phyloP scores from a whole-genome alignment of 2,888 invertebrate genomes.

The Heliconius sara region DNA sequence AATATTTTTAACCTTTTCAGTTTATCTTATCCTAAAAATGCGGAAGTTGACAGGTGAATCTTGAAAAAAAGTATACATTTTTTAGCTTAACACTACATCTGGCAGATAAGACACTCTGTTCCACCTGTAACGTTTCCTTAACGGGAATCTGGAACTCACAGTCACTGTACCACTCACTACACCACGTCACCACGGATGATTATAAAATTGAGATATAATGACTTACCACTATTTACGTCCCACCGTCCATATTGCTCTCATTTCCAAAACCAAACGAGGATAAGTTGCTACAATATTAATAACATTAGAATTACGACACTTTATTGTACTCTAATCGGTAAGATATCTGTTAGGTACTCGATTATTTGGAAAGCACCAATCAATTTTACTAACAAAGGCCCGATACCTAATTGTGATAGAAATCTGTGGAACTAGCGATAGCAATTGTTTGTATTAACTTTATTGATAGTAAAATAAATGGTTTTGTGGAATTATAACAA shows the following conservation, averaged over 20 bases:
- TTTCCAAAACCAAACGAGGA: conserved; percentile 37
- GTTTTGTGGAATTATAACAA: not conserved
- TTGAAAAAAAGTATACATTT: too few species aligned
- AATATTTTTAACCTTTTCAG: too few species aligned
- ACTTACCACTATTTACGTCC: conserved; percentile 27
- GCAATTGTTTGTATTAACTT: too few species aligned
- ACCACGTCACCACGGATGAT: accelerated
- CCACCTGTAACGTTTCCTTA: too few species aligned
- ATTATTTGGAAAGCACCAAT: conserved; percentile 32
- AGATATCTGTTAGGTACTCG: conserved; percentile 24
- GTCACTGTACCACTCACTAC: not conserved
- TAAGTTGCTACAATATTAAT: conserved; percentile 74
- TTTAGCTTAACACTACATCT: too few species aligned
- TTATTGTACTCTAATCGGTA: conserved; percentile 63
- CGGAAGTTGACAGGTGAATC: too few species aligned
- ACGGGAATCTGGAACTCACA: not conserved
- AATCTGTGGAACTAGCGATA: not conserved
- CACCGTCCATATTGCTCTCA: conserved; percentile 24
- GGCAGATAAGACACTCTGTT: too few species aligned
- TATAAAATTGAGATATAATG: not conserved
- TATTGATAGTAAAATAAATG: not conserved
- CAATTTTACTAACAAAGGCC: conserved; percentile 31
- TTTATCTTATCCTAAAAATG: too few species aligned
- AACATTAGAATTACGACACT: conserved; percentile 74
- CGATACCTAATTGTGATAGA: conserved; percentile 25